Percentiles rank a stretch among this genome's conserved stretches.
Conservation (phyloP, 2,797 vertebrate genomes). For the Melanotaenia trifasciata region DNA sequence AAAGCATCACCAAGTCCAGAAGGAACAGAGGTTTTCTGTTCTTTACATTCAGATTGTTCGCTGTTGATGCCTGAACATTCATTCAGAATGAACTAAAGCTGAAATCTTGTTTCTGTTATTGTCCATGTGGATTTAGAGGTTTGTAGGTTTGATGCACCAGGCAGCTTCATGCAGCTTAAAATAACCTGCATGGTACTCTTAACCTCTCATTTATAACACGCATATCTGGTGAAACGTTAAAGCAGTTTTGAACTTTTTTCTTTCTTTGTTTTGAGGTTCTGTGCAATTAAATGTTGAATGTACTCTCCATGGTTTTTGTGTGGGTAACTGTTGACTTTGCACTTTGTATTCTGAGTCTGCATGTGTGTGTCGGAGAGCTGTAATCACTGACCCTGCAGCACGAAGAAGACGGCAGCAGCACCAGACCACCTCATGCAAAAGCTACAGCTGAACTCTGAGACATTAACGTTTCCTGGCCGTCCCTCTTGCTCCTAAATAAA, state of each 20-base stretch:
- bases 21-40: too few relatives aligned
- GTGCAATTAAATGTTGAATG: slow-evolving; percentile 71
- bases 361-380: slow-evolving; percentile 33
- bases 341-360: slow-evolving; percentile 54
- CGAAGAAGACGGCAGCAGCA: background rate
- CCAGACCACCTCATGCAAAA: background rate
- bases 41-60: too few relatives aligned
- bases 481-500: slow-evolving; percentile 33
- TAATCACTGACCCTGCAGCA: too few relatives aligned
- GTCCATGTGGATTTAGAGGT: too few relatives aligned
- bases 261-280: slow-evolving; percentile 32
- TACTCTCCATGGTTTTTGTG: slow-evolving; percentile 50
- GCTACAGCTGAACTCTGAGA: background rate
- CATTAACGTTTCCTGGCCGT: slow-evolving; percentile 27
- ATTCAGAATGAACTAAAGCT: too few relatives aligned
- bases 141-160: too few relatives aligned
- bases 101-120: too few relatives aligned
- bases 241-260: background rate
- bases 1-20: too few relatives aligned
- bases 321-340: slow-evolving; percentile 48
- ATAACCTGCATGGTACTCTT: slow-evolving; percentile 52
- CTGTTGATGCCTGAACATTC: too few relatives aligned
- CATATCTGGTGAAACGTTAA: too few relatives aligned
- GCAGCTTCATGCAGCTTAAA: slow-evolving; percentile 11
- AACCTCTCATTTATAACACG: too few relatives aligned